Percentiles rank a stretch among this genome's conserved stretches.
Evolutionary conservation across 2,113 vertebrate species (phyloP).

Genomic region (Cynocephalus volans): DNA sequence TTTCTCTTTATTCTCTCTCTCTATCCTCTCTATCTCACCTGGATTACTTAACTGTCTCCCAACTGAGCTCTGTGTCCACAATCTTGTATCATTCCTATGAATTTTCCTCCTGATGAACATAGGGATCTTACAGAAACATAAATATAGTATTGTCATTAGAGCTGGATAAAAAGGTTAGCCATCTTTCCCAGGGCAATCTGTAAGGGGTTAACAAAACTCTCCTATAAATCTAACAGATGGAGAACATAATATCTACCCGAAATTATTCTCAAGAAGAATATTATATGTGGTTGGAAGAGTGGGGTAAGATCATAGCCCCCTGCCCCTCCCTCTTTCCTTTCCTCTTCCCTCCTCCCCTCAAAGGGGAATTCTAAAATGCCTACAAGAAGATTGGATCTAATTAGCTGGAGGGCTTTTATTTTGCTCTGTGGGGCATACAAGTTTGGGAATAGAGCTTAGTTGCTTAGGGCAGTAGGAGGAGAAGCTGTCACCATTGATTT

Average conservation of each 20-base stretch:
- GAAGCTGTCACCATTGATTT: background rate
- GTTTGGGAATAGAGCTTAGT: background rate
- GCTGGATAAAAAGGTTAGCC: background rate
- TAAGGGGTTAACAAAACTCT: background rate
- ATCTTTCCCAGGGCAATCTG: background rate
- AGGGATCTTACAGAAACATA: background rate
- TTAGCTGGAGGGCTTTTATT: slow-evolving; percentile 36
- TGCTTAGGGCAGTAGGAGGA: background rate
- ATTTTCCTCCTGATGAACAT: background rate
- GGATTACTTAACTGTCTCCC: background rate
- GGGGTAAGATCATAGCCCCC: background rate
- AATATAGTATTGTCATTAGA: background rate
- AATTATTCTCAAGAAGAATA: background rate
- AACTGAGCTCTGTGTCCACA: background rate
- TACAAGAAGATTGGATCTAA: slow-evolving; percentile 22
- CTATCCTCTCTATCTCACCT: background rate
- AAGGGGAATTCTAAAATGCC: background rate
- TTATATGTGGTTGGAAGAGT: background rate
- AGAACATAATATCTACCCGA: background rate
- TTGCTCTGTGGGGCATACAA: background rate
- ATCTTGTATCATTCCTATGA: background rate
- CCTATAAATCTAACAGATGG: background rate
- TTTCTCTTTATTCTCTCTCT: background rate
- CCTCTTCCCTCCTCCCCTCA: background rate
- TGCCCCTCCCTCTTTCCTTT: background rate